Percentiles rank a stretch among this genome's conserved stretches.
phyloP scores from a whole-genome alignment of 2,113 vertebrate species.

The Tenebrosternarchus preto region DNA sequence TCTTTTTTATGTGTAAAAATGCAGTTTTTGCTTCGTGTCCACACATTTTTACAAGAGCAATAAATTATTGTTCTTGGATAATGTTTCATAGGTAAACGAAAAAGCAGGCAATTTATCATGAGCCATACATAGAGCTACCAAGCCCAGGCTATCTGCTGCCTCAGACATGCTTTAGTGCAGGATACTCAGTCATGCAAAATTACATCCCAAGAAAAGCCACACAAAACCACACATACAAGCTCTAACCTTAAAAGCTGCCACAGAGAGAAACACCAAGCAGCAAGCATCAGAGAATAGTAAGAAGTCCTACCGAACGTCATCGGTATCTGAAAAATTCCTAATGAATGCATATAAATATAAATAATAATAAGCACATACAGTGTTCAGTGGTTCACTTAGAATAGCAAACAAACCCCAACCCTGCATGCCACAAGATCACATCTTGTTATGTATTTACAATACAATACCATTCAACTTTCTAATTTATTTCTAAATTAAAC shows the following conservation, averaged over 20 bases:
- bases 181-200: constrained; percentile 35
- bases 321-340: neutral
- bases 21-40: constrained; percentile 17
- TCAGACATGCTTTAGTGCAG: constrained; percentile 22
- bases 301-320: neutral
- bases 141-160: constrained; percentile 12
- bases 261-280: neutral
- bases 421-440: constrained; percentile 18
- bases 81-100: constrained; percentile 26
- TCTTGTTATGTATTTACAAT: constrained; percentile 8
- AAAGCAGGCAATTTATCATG: constrained; percentile 9
- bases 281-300: neutral
- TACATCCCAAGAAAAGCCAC: neutral
- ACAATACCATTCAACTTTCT: neutral
- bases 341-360: constrained; percentile 9
- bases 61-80: constrained; percentile 1
- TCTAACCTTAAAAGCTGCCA: neutral
- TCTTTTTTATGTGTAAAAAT: constrained; percentile 39
- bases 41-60: constrained; percentile 36
- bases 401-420: neutral
- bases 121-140: neutral
- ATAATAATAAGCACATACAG: neutral
- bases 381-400: neutral
- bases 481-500: constrained; percentile 24
- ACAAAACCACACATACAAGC: neutral